Evolutionary conservation across 2,888 invertebrate genomes (phyloP), one percentile per base, ranked within the genome.

Genomic region (Sphaerophoria rueppellii): DNA sequence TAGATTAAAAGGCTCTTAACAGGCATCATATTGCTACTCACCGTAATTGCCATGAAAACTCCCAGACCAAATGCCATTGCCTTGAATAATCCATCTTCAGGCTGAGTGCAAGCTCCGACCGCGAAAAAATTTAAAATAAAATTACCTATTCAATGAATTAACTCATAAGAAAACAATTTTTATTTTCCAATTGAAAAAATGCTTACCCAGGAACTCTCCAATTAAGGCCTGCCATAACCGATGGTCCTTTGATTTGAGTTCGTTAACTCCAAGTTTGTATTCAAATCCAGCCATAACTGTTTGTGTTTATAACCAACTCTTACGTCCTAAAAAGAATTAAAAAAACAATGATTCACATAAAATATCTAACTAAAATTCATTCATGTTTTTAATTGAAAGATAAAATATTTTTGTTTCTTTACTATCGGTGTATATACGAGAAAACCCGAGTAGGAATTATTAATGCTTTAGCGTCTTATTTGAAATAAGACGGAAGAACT

Each of bases 121-220:
- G 97, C 98, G 88, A 98, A 96, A 91, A 98, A 95, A 90, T 98
- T 98, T 88, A 98, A 93, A 67, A 98, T 93, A 86, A 97, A 92
- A 86, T 96, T 98, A 40, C 98, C 94, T 94, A 4, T 24, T 43
- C 40, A 11, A 1, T 40, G 3, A 43, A 9, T 14, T 11, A 9
- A 11, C 16, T 24, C 1, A 52, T 24, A 2, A 24, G 16, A 52
- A 7, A 16, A 2, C 0, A 24, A 1, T 32, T 12, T 35, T 14
- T 0, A 57, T 9, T 3, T 43, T 43, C 12, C 2, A 55, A 57
- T 32, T 0, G 2, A 5, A 48, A 0, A 16, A 50, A 48, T 37
- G 40, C 71, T 91, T 90, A 93, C 94, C 98, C 9, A 98, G 90
- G 88, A 97, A 96, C 91, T 98, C 98, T 0, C 97, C 98, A 7